phyloP scores from a whole-genome alignment of 2,888 invertebrate genomes.

The Caenorhabditis angaria region DNA sequence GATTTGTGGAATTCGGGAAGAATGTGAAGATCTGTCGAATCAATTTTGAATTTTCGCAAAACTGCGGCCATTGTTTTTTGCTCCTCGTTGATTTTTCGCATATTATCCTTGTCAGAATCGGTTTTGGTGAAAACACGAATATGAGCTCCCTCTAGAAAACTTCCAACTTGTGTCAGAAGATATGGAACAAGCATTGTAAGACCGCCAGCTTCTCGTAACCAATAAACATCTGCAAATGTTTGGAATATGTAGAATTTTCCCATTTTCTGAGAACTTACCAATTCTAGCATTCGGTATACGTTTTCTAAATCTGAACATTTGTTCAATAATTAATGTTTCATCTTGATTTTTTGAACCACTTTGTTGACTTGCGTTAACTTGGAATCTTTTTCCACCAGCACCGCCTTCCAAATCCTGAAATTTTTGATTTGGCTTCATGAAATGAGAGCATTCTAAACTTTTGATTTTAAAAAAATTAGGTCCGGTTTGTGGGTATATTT shows the following conservation, averaged over 20 bases:
- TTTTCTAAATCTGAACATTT: conserved; percentile 42
- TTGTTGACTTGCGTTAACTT: conserved; percentile 34
- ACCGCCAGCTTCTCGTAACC: conserved; percentile 44
- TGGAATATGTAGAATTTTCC: not conserved
- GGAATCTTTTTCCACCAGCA: conserved; percentile 24
- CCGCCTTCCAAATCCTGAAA: conserved; percentile 24
- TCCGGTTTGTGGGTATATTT: too few relatives aligned
- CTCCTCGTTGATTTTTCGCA: conserved; percentile 42
- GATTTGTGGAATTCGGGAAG: conserved; percentile 32
- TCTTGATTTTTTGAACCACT: conserved; percentile 22
- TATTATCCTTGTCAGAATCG: conserved; percentile 27
- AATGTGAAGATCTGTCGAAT: conserved; percentile 42
- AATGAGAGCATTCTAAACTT: not conserved
- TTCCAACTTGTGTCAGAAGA: conserved; percentile 34
- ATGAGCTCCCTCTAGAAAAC: conserved; percentile 39
- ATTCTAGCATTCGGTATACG: conserved; percentile 30
- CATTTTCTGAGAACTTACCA: conserved; percentile 13
- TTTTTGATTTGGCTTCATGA: not conserved
- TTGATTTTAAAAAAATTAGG: too few relatives aligned
- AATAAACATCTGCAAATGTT: conserved; percentile 37
- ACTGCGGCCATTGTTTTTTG: conserved; percentile 42
- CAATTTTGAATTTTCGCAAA: conserved; percentile 38
- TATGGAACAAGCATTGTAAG: conserved; percentile 41
- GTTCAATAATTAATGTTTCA: conserved; percentile 36
- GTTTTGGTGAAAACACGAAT: conserved; percentile 41